Base-by-base conservation (phyloP, 1,140 invertebrate genomes). In the Drosophila yakuba region DNA sequence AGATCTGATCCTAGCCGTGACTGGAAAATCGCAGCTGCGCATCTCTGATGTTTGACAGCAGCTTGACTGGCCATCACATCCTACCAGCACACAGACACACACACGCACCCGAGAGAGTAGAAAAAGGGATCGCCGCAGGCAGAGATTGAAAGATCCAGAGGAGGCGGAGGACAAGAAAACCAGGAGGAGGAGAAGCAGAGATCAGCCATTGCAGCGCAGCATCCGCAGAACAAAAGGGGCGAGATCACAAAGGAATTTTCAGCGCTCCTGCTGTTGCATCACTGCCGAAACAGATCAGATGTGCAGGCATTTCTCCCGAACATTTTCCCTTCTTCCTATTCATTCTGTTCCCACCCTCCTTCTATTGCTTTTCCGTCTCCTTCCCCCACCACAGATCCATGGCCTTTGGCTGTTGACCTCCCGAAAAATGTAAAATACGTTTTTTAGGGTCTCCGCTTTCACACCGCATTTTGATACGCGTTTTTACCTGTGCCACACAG, bases 191-290 rank as follows among this genome's bases (percentile, higher is more conserved):
- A 20, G 43, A 15, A 8, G 32, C 28, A 32, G 43, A 66, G 63
- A 61, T 36, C 35, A 67, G 63, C 60, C 63, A 67, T 67, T 67
- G 43, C 63, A 71, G 50, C 32, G 64, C 63, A 72, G 58, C 59
- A 74, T 63, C 62, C 74, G 48, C 28, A 44, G 56, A 43, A 55
- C 50, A 76, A 76, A 76, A 66, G 50, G 51, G 73, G 45, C 41
- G 50, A 67, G 74, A 86, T 86, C 82, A 71, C 79, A 86, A 78
- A 79, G 82, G 82, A 86, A 86, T 88, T 82, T 88, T 79, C 67
- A 67, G 55, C 41, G 35, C 71, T 84, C 81, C 81, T 85, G 81
- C 69, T 77, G 74, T 84, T 84, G 81, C 81, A 84, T 84, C 81
- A 84, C 78, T 68, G 41, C 57, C 78, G 15, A 73, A 80, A 60